These are phyloP conservation scores for Entelurus aequoreus DNA, from an alignment of 2,113 vertebrate genomes.

Conservation along the genomic window DNA sequence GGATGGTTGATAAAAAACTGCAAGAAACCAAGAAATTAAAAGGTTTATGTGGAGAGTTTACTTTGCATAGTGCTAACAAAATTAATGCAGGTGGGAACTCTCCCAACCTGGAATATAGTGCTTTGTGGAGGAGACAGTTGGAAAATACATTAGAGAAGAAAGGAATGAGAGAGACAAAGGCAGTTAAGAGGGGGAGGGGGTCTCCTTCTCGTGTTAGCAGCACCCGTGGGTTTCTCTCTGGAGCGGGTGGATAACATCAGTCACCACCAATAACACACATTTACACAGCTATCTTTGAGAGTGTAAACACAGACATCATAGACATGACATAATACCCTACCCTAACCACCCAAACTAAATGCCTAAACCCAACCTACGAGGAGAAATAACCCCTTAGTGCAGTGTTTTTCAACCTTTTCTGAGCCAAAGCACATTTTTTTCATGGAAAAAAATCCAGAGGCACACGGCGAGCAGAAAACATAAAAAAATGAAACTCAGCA, in stretches of 20 bases:
- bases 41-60: not conserved
- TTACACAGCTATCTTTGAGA: not conserved
- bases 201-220: slow-evolving; percentile 34
- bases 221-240: slow-evolving; percentile 35
- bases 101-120: not conserved
- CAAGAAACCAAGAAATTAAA: not conserved
- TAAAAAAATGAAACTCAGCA: too few relatives aligned
- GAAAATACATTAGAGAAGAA: slow-evolving; percentile 16
- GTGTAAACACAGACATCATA: not conserved
- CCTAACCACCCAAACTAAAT: not conserved
- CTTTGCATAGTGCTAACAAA: slow-evolving; percentile 1
- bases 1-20: slow-evolving; percentile 11
- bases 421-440: too few relatives aligned
- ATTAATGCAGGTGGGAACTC: slow-evolving; percentile 7
- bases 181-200: slow-evolving; percentile 19
- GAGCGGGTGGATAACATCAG: slow-evolving; percentile 49
- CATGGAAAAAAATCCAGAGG: too few relatives aligned
- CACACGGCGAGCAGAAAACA: too few relatives aligned
- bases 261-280: slow-evolving; percentile 20
- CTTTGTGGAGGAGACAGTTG: slow-evolving; percentile 14
- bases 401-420: too few relatives aligned
- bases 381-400: not conserved
- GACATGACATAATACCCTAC: not conserved
- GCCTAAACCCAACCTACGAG: not conserved
- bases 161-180: slow-evolving; percentile 45